phyloP scores from a whole-genome alignment of 2,113 vertebrate species.

The Pyxicephalus adspersus region DNA sequence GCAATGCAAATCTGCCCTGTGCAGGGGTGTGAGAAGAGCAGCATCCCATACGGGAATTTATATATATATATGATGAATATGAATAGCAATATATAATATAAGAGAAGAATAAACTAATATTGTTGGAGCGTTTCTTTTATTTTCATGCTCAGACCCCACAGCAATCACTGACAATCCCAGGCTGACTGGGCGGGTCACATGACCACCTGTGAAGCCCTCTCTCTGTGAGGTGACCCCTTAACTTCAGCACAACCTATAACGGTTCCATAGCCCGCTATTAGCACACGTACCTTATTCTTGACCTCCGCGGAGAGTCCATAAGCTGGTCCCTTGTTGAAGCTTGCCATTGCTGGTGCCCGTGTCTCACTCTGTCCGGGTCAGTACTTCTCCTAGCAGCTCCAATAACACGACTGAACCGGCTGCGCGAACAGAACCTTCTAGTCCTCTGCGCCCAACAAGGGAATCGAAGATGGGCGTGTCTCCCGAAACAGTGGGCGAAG shows the following conservation, averaged over 20 bases:
- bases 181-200: too few relatives aligned
- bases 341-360: conserved; percentile 74
- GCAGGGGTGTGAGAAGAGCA: too few relatives aligned
- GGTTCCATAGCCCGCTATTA: background rate
- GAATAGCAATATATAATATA: too few relatives aligned
- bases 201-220: too few relatives aligned
- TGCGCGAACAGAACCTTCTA: conserved; percentile 58
- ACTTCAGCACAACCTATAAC: background rate
- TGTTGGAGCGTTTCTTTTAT: too few relatives aligned
- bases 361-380: background rate
- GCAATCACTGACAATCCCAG: too few relatives aligned
- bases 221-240: too few relatives aligned
- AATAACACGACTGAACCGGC: background rate
- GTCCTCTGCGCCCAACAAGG: conserved; percentile 21
- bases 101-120: too few relatives aligned
- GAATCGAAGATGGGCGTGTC: conserved; percentile 15
- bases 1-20: too few relatives aligned
- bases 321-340: conserved; percentile 91
- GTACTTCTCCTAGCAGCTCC: background rate
- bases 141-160: too few relatives aligned
- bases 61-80: too few relatives aligned
- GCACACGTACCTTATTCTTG: conserved; percentile 83
- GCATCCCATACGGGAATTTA: too few relatives aligned
- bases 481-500: background rate
- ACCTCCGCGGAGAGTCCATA: conserved; percentile 93